Base-by-base conservation (phyloP, 92 coral and sea anemone species). In the Isaurus tuberculatus region DNA sequence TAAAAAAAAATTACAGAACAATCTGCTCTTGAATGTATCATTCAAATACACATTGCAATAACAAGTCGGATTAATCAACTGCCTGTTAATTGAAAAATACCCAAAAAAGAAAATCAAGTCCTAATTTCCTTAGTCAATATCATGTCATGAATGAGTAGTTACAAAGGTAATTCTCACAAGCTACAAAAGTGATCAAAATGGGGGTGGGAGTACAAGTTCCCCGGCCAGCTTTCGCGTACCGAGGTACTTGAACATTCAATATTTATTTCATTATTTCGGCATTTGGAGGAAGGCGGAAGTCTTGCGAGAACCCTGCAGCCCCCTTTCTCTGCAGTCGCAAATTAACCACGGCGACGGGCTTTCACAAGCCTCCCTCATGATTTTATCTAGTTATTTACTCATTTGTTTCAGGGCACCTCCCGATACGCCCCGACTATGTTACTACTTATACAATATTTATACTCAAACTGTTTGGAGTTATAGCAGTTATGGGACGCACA, bases 251-350 rank as follows among this genome's bases (percentile, higher is more conserved):
- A n/a, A 20, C n/a, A 53, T 20, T 53, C 61, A 15, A 2, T 15
- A 1, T 1, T 11, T 37, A 37, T 37, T 37, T 37, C 43, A 37
- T 37, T 5, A 37, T 37, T n/a, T n/a, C 5, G 43, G 4, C 43
- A 4, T 4, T 2, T 40, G 44, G 46, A 40, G 46, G 37, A 67
- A 23, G 72, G 53, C 75, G 32, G 75, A 70, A 70, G 75, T 70
- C 55, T 36, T 70, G 49, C 40, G 31, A 26, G 49, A 34, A 13
- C 49, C 75, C 44, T 32, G 73, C 46, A 67, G 73, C 73, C 73
- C 73, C 73, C 73, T 67, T 67, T 37, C 73, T 29, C 73, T 67
- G 46, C 73, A 30, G 46, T 67, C 73, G 73, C 23, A 64, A 17
- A 0, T 64, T 64, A 10, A 67, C 73, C 73, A 67, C 73, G 20